These are phyloP conservation scores for Drosophila chauvacae DNA, from an alignment of 1,140 invertebrate species.

Conservation along the genomic window DNA sequence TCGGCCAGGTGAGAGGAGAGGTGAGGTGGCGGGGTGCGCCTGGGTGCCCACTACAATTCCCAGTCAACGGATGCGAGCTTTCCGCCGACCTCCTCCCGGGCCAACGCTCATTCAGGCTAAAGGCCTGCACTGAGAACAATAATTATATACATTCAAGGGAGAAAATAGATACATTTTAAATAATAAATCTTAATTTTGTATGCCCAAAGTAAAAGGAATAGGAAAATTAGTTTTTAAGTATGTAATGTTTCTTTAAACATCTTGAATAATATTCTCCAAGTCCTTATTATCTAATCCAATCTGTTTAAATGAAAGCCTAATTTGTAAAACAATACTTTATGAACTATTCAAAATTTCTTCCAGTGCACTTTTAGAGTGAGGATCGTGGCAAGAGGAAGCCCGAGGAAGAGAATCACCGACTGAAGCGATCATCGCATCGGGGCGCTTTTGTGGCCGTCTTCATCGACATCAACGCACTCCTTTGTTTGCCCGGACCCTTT, in stretches of 20 bases:
- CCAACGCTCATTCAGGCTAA: constrained; percentile 34
- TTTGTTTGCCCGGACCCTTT: constrained; percentile 40
- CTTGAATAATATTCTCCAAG: too few species aligned
- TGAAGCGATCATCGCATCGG: constrained; percentile 75
- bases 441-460: constrained; percentile 75
- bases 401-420: constrained; percentile 39
- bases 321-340: not conserved
- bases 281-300: not conserved
- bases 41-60: constrained; percentile 75
- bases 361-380: not conserved
- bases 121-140: constrained; percentile 7
- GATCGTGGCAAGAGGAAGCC: constrained; percentile 1
- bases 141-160: not conserved
- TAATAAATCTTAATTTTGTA: not conserved
- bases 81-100: constrained; percentile 34
- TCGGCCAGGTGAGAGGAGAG: constrained; percentile 1
- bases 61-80: constrained; percentile 68
- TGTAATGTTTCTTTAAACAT: not conserved
- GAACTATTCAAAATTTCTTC: not conserved
- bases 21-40: constrained; percentile 45
- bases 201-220: not conserved
- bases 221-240: too few species aligned
- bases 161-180: not conserved
- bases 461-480: constrained; percentile 58
- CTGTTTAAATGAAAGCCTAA: not conserved